These are phyloP conservation scores for Lepidurus arcticus DNA, from an alignment of 1,140 invertebrate genomes.

Conservation along the genomic window DNA sequence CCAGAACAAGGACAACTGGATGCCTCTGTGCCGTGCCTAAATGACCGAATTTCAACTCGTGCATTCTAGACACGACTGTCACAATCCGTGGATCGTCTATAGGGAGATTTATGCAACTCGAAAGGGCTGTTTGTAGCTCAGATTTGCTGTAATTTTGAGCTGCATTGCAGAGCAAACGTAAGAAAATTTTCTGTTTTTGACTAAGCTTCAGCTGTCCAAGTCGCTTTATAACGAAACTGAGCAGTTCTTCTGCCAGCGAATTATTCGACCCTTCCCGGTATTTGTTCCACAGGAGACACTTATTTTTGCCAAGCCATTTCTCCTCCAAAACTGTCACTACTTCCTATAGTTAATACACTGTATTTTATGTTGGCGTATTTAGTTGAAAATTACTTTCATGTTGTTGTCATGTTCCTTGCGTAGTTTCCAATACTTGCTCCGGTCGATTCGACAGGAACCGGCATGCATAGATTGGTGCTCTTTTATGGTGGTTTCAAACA, in stretches of 20 bases:
- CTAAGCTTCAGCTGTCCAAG: background rate
- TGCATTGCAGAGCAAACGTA: background rate
- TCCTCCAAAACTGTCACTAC: background rate
- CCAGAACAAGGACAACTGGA: background rate
- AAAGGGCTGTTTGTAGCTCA: background rate
- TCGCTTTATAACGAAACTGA: background rate
- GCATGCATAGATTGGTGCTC: background rate
- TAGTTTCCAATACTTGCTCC: background rate
- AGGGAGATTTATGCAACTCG: background rate
- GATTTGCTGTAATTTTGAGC: background rate
- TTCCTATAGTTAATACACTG: background rate
- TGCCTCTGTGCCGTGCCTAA: background rate
- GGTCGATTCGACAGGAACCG: background rate
- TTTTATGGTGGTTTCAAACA: background rate
- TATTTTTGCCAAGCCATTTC: background rate
- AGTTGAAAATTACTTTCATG: background rate
- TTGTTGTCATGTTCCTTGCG: background rate
- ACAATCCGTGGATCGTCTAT: background rate
- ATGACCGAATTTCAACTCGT: background rate
- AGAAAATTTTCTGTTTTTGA: background rate
- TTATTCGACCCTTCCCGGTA: background rate
- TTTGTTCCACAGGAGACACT: background rate
- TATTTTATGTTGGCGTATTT: too few species aligned
- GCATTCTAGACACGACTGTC: background rate
- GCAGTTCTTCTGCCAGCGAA: background rate